Evolutionary conservation across 2,888 invertebrate species (phyloP).

Genomic region (Agonopterix heracliana): DNA sequence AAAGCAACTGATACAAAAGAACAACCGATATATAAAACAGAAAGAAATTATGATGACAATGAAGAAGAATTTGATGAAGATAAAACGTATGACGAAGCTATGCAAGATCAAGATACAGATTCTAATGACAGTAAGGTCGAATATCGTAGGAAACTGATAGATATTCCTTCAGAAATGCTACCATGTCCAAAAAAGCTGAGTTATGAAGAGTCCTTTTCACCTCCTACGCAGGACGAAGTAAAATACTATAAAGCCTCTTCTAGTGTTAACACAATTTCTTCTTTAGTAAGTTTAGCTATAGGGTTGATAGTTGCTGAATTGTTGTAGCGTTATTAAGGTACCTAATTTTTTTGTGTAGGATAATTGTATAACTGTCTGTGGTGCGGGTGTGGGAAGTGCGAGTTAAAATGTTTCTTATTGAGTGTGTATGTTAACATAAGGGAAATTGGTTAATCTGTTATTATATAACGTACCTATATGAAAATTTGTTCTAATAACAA

Average conservation of each 20-base stretch:
- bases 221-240: slow-evolving; percentile 66
- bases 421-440: too few species aligned
- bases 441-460: too few species aligned
- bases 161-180: slow-evolving; percentile 54
- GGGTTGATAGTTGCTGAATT: slow-evolving; percentile 23
- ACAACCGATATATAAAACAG: slow-evolving; percentile 3
- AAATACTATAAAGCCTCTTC: slow-evolving; percentile 61
- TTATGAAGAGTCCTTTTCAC: slow-evolving; percentile 54
- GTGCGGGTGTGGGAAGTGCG: too few species aligned
- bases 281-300: slow-evolving; percentile 23
- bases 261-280: slow-evolving; percentile 21
- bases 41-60: slow-evolving; percentile 46
- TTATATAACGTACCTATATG: too few species aligned
- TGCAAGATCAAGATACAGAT: slow-evolving; percentile 60
- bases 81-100: slow-evolving; percentile 53
- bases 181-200: slow-evolving; percentile 58
- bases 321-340: slow-evolving; percentile 34
- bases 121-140: slow-evolving; percentile 45
- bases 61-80: slow-evolving; percentile 47
- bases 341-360: too few species aligned
- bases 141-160: slow-evolving; percentile 50
- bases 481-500: too few species aligned
- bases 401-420: too few species aligned
- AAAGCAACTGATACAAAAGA: slow-evolving; percentile 17
- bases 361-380: too few species aligned